Conservation (phyloP, 2,888 invertebrate genomes). For the Mycalesis mineus region DNA sequence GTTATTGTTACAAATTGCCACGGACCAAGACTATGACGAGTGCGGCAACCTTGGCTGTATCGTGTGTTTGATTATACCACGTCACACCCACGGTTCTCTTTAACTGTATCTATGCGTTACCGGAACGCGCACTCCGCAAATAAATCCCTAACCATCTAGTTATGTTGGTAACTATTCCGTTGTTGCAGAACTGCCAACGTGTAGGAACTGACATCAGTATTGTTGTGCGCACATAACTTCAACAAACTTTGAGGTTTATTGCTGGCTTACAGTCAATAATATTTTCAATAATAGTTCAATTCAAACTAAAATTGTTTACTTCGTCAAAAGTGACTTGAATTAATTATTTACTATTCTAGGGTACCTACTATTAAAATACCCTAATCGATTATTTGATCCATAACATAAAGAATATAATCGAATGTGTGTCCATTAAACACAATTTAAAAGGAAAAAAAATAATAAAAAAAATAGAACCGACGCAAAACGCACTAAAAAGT, state of each 20-base stretch:
- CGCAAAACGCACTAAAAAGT: too few relatives aligned
- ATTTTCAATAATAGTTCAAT: too few relatives aligned
- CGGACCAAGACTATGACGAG: slow-evolving; percentile 58
- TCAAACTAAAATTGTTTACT: too few relatives aligned
- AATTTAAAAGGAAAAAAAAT: too few relatives aligned
- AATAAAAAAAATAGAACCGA: too few relatives aligned
- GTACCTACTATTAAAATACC: too few relatives aligned
- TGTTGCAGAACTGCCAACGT: neutral
- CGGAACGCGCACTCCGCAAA: slow-evolving; percentile 16
- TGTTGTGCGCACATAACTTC: neutral
- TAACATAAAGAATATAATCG: too few relatives aligned
- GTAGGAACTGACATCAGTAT: neutral
- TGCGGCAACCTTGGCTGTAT: slow-evolving; percentile 62
- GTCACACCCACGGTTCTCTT: slow-evolving; percentile 58
- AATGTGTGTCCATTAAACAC: too few relatives aligned
- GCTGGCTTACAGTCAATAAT: too few relatives aligned
- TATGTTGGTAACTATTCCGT: neutral
- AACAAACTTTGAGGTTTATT: neutral
- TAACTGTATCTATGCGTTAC: slow-evolving; percentile 31
- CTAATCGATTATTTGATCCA: too few relatives aligned
- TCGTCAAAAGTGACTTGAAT: too few relatives aligned
- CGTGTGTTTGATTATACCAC: slow-evolving; percentile 63
- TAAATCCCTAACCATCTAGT: neutral
- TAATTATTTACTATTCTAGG: too few relatives aligned
- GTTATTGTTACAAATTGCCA: slow-evolving; percentile 65